A percentile compares a stretch with the other conserved stretches of the same genome.
phyloP scores from a whole-genome alignment of 2,113 vertebrate genomes.

The Arothron firmamentum region DNA sequence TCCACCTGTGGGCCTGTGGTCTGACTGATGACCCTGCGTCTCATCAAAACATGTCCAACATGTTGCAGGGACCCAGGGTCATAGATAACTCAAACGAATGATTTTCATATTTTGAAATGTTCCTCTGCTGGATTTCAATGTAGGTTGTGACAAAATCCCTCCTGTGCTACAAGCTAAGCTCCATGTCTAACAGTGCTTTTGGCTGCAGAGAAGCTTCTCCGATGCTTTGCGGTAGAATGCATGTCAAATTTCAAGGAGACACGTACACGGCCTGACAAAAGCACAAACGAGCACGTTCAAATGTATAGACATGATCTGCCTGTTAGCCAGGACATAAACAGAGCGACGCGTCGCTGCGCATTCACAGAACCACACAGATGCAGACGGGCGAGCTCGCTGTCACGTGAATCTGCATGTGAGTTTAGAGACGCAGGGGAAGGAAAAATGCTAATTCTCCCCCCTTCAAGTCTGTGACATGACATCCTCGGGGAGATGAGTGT shows the following conservation, averaged over 20 bases:
- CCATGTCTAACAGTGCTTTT: constrained; percentile 39
- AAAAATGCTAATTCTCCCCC: constrained; percentile 65
- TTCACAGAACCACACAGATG: constrained; percentile 1
- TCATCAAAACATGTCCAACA: too few relatives aligned
- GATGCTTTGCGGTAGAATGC: constrained; percentile 16
- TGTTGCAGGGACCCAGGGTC: too few relatives aligned
- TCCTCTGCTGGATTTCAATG: constrained; percentile 18
- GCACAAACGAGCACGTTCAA: constrained; percentile 25
- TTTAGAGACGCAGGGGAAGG: constrained; percentile 35
- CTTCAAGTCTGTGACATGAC: constrained; percentile 58
- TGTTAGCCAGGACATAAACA: constrained; percentile 17
- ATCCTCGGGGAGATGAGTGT: constrained; percentile 46
- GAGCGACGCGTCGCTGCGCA: constrained; percentile 4
- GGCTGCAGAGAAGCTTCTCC: constrained; percentile 25
- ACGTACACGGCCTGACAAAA: constrained; percentile 14
- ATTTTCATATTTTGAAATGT: constrained; percentile 17
- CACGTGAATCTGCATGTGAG: constrained; percentile 62
- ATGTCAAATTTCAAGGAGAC: constrained; percentile 38
- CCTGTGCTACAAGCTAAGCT: constrained; percentile 34
- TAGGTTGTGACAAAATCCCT: constrained; percentile 30
- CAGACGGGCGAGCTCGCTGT: constrained; percentile 6
- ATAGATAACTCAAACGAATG: not conserved
- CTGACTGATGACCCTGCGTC: too few relatives aligned
- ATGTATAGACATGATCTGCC: constrained; percentile 21
- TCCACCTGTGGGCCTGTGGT: too few relatives aligned